These are phyloP conservation scores for Plebejus argus DNA, from an alignment of 2,888 invertebrate species.

Conservation along the genomic window DNA sequence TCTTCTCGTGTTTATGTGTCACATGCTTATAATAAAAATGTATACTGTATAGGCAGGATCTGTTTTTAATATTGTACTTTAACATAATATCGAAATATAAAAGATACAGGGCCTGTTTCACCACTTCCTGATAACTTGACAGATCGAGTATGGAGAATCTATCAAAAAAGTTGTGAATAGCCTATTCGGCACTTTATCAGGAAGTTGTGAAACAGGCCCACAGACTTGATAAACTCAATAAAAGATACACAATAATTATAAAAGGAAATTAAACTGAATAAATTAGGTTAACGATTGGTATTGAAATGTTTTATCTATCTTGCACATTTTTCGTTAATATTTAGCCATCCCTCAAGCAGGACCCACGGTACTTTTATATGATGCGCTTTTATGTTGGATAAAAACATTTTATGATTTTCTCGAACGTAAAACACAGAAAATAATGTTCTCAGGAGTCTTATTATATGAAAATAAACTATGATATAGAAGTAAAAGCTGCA, in stretches of 20 bases:
- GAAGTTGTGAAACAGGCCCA: too few relatives aligned
- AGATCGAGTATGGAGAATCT: too few relatives aligned
- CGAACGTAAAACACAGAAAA: conserved; percentile 27
- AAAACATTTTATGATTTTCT: conserved; percentile 64
- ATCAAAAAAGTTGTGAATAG: too few relatives aligned
- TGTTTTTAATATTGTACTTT: neutral
- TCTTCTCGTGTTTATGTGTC: conserved; percentile 66
- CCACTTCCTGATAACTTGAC: too few relatives aligned
- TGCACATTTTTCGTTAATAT: neutral
- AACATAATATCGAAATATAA: neutral
- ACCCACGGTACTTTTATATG: neutral
- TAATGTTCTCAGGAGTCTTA: conserved; percentile 10
- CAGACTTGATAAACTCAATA: too few relatives aligned
- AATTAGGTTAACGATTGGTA: too few relatives aligned
- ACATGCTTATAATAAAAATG: conserved; percentile 47
- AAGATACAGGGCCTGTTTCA: too few relatives aligned
- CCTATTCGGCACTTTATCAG: too few relatives aligned
- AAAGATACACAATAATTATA: too few relatives aligned
- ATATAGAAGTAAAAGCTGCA: conserved; percentile 18
- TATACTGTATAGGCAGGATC: neutral
- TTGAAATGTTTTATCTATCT: too few relatives aligned
- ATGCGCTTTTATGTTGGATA: conserved; percentile 47
- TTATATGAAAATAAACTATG: conserved; percentile 4
- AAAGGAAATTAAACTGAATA: too few relatives aligned
- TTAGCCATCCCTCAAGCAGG: neutral